A percentile compares a stretch with the other conserved stretches of the same genome.
These are phyloP conservation scores for Glaucomys volans DNA, from an alignment of 2,113 vertebrate genomes.

Conservation along the genomic window DNA sequence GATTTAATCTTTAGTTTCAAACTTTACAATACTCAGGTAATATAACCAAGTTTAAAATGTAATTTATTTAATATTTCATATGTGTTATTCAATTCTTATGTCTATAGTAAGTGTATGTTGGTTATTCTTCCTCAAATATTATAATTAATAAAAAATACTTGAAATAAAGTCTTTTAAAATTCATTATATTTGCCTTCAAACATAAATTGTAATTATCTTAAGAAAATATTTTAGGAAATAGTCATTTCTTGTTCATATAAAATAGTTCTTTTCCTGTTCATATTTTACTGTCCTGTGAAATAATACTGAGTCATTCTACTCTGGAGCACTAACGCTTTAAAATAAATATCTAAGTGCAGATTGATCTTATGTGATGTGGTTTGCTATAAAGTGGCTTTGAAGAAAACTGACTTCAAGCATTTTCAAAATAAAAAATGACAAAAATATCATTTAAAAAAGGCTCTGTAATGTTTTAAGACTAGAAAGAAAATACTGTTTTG, in stretches of 20 bases:
- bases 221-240: constrained; percentile 31
- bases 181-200: neutral
- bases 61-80: constrained; percentile 38
- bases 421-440: constrained; percentile 49
- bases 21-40: neutral
- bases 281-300: constrained; percentile 36
- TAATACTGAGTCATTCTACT: neutral
- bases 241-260: constrained; percentile 3
- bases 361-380: neutral
- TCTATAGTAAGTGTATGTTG: neutral
- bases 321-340: constrained; percentile 27
- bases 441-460: neutral
- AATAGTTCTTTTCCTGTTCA: neutral
- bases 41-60: constrained; percentile 28
- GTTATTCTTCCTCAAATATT: constrained; percentile 42
- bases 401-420: constrained; percentile 42
- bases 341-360: constrained; percentile 51
- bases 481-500: neutral
- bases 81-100: neutral
- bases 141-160: neutral
- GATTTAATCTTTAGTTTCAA: constrained; percentile 15
- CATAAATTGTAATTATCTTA: neutral
- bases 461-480: constrained; percentile 21
- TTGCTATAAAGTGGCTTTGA: constrained; percentile 54
- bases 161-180: constrained; percentile 9